Evolutionary conservation across 2,888 invertebrate species (phyloP), one percentile per base, ranked within the genome.

Genomic region (Drosophila nigricruria): DNA sequence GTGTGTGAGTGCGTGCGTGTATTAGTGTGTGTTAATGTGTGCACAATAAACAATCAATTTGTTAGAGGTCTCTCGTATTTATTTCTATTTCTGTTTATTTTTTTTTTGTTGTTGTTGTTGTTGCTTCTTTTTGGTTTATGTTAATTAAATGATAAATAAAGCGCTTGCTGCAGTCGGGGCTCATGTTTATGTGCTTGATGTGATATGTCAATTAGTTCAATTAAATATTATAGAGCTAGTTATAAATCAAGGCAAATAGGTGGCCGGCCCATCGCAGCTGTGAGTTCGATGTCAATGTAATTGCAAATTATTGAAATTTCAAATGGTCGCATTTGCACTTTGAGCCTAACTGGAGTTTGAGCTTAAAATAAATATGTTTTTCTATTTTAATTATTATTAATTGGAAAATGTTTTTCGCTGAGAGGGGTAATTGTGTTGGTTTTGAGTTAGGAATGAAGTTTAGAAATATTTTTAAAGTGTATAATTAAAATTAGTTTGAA

Each of bases 41-140:
- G 71, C 67, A 84, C 80, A 82, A 82, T 82, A 83, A 85, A 85
- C 85, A 85, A 83, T 85, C 85, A 83, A 83, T 83, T 85, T 85
- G 81, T 73, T 81, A 50, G 74, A 54, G 70, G 69, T 47, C 63
- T 63, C 68, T 71, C 74, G 77, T 60, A 69, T 67, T 72, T 82
- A 73, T 79, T 70, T 76, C 59, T 61, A 38, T 53, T 53, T 38
- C 36, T 38, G 38, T 53, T 38, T 12, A 42, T 65, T 62, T 65
- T 64, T 65, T 57, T 52, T 43, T 50, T 25, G 43, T 23, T 38
- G 16, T 6, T 40, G 34, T 54, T 27, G 40, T 34, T 25, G 14
- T 10, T 54, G 34, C 49, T 25, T 58, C 53, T 23, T 58, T 52
- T 27, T 53, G 63, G 27, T 61, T 83, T 81, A 82, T 83, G 85